These are phyloP conservation scores for Sphaeramia orbicularis DNA, from an alignment of 2,797 vertebrate genomes.

Conservation along the genomic window DNA sequence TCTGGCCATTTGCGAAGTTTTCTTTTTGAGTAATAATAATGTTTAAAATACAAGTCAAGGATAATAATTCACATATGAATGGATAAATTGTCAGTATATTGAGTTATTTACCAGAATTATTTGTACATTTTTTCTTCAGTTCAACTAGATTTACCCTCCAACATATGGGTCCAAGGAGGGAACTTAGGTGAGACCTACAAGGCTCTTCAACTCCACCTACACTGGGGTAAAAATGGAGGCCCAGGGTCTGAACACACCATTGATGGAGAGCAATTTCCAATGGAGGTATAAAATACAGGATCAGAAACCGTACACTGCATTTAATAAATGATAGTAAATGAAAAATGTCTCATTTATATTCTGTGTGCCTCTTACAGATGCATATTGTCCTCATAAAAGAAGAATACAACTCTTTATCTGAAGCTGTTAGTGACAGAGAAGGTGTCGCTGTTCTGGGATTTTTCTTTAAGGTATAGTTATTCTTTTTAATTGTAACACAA, in stretches of 20 bases:
- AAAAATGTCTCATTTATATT: neutral
- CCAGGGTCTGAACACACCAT: slow-evolving; percentile 90
- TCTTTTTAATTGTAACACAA: neutral
- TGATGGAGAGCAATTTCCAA: slow-evolving; percentile 85
- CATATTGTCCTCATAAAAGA: slow-evolving; percentile 81
- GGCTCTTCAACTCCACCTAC: slow-evolving; percentile 87
- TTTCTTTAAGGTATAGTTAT: slow-evolving; percentile 72
- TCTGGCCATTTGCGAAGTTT: no score
- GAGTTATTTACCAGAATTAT: neutral
- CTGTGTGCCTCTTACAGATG: slow-evolving; percentile 63
- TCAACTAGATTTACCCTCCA: slow-evolving; percentile 59
- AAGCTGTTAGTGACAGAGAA: slow-evolving; percentile 51
- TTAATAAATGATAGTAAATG: neutral
- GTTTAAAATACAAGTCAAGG: no score
- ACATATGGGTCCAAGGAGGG: slow-evolving; percentile 71
- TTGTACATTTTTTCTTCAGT: slow-evolving; percentile 70
- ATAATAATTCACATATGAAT: no score
- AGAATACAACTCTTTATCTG: slow-evolving; percentile 46
- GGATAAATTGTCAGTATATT: neutral
- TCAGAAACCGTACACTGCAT: neutral
- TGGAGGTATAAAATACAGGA: slow-evolving; percentile 85
- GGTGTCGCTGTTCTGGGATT: slow-evolving; percentile 80
- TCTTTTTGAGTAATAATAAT: no score
- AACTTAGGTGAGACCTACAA: slow-evolving; percentile 78
- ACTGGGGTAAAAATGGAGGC: slow-evolving; percentile 83